phyloP scores from a whole-genome alignment of 2,797 vertebrate species.

The Pyrocephalus nanus region DNA sequence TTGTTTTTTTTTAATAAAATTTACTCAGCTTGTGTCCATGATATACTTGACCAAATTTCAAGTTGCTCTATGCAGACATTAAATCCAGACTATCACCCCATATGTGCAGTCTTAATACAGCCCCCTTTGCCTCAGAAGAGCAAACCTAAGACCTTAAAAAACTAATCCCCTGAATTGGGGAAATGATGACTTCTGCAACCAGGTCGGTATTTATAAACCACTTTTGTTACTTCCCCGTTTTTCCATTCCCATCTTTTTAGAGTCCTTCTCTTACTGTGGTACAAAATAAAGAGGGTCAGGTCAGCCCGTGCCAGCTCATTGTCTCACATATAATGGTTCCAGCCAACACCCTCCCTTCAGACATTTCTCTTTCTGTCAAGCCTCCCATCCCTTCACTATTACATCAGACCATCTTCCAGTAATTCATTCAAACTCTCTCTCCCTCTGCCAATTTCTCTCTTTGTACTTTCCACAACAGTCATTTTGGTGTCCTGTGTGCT shows the following conservation, averaged over 20 bases:
- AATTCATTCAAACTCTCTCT: not conserved
- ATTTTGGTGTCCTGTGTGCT: not conserved
- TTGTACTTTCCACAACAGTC: not conserved
- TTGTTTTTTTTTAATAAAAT: not conserved
- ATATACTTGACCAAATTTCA: not conserved
- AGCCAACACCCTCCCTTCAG: slow-evolving; percentile 21
- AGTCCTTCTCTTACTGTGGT: not conserved
- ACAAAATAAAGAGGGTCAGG: not conserved
- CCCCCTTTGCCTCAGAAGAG: not conserved
- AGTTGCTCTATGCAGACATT: not conserved
- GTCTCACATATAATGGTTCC: slow-evolving; percentile 9
- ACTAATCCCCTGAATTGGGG: not conserved
- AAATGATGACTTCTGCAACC: not conserved
- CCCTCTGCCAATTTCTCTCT: not conserved
- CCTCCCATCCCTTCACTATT: not conserved
- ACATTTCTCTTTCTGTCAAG: not conserved
- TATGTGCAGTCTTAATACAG: not conserved
- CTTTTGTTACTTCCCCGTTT: not conserved
- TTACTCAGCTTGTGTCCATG: not conserved
- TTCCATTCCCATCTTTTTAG: not conserved
- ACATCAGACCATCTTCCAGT: slow-evolving; percentile 23
- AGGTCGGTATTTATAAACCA: not conserved
- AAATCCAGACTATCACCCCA: not conserved
- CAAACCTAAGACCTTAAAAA: not conserved
- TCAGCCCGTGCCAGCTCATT: not conserved